Evolutionary conservation across 1,140 invertebrate species (phyloP).

Genomic region (Hylaeus volcanicus): DNA sequence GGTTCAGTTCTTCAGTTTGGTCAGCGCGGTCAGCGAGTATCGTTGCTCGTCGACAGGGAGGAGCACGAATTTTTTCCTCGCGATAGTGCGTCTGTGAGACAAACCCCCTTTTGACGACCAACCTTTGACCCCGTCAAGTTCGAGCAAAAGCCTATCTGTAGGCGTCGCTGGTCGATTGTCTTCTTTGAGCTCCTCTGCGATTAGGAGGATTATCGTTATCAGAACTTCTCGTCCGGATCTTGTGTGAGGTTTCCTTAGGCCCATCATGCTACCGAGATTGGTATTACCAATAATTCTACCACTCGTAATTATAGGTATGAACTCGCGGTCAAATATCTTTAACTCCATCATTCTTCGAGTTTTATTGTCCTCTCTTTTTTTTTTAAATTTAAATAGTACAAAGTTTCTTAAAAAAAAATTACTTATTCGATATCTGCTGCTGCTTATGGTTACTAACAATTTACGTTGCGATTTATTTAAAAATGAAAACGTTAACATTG

Average conservation of each 20-base stretch:
- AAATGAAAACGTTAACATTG: not conserved
- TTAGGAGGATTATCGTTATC: slow-evolving; percentile 47
- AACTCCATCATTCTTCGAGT: not conserved
- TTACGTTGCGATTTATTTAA: not conserved
- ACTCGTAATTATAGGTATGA: slow-evolving; percentile 60
- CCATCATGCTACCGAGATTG: slow-evolving; percentile 54
- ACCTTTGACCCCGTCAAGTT: slow-evolving; percentile 46
- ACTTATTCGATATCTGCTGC: not conserved
- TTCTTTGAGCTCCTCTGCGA: slow-evolving; percentile 20
- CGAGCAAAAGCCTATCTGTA: slow-evolving; percentile 44
- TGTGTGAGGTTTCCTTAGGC: slow-evolving; percentile 21
- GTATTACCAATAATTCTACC: slow-evolving; percentile 43
- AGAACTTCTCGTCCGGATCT: slow-evolving; percentile 5
- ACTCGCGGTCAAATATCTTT: not conserved
- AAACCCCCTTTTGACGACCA: slow-evolving; percentile 28
- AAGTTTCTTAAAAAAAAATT: not conserved
- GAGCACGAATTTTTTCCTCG: slow-evolving; percentile 19
- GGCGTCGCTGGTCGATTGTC: slow-evolving; percentile 43
- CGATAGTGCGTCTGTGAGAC: slow-evolving; percentile 35
- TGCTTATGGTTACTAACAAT: not conserved
- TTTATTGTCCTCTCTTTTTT: not conserved
- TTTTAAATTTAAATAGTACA: no score
- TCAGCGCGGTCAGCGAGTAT: slow-evolving; percentile 37
- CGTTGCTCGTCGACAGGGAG: slow-evolving; percentile 1
- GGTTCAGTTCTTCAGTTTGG: slow-evolving; percentile 27